Conservation (phyloP, 2,113 vertebrate genomes). For the Antechinus stuartii region DNA sequence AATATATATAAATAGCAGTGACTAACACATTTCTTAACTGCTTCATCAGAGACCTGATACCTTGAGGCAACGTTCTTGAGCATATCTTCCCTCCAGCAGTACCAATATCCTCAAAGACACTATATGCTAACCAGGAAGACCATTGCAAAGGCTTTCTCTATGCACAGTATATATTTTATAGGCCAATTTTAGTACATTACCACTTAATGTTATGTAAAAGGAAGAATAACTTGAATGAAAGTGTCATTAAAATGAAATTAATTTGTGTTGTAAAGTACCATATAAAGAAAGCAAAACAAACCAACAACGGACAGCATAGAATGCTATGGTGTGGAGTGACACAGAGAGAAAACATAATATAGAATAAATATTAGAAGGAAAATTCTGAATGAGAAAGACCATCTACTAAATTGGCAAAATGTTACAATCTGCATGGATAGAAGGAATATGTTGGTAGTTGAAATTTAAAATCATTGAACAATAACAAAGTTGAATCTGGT, state of each 20-base stretch:
- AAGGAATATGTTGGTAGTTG: neutral
- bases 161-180: neutral
- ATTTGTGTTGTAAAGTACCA: neutral
- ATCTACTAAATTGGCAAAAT: neutral
- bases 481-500: neutral
- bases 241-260: slow-evolving; percentile 19
- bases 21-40: neutral
- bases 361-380: slow-evolving; percentile 2
- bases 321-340: neutral
- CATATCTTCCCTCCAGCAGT: neutral
- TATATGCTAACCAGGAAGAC: neutral
- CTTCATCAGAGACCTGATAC: slow-evolving; percentile 11
- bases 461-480: neutral
- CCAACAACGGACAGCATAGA: neutral
- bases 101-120: neutral
- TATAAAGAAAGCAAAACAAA: neutral
- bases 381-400: neutral
- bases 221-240: neutral
- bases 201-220: slow-evolving; percentile 43
- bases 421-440: neutral
- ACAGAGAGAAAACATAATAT: neutral
- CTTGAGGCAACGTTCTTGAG: neutral
- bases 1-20: neutral
- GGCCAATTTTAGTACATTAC: slow-evolving; percentile 4
- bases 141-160: neutral